Evolutionary conservation across 92 coral and sea anemone species (phyloP), one percentile per base, ranked within the genome.

Genomic region (Palythoa grandiflora): DNA sequence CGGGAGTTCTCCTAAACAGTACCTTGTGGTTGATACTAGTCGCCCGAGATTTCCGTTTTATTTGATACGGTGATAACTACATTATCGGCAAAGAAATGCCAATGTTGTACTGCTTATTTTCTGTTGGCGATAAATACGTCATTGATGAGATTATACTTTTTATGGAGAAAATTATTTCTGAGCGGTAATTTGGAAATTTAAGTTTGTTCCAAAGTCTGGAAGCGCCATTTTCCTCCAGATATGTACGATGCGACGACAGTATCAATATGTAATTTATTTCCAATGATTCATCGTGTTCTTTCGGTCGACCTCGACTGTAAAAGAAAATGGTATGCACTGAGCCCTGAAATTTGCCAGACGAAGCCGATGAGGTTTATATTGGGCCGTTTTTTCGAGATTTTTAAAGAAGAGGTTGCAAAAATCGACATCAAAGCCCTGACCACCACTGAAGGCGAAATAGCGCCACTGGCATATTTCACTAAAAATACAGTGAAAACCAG

Each of bases 281-380:
- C 28, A 28, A 28, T 28, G 28, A 0, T 28, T 71, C 44, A 71
- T 47, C 75, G 75, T 71, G 75, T 71, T 71, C 44, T 71, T 21
- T 71, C 75, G 40, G 44, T 71, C 75, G 75, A 71, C 21, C 48
- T 71, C 75, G 75, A 71, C 75, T 71, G 40, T 71, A 39, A 71
- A 71, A 71, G 44, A 71, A 71, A 71, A 71, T 71, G 75, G 75
- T 6, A 20, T 35, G 75, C 75, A 71, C 75, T 28, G 13, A 71
- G 75, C 7, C 75, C 75, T 35, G 48, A 71, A 71, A 71, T 71
- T 71, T 71, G 40, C 40, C 10, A 28, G 39, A 71, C 40, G 75
- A 71, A 71, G 75, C 48, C 75, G 9, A 35, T 38, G 9, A 71
- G 21, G 75, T 28, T 21, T 71, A 3, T 71, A 5, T 71, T 39